These are phyloP conservation scores for Noctua comes DNA, from an alignment of 2,888 invertebrate species.

Conservation along the genomic window DNA sequence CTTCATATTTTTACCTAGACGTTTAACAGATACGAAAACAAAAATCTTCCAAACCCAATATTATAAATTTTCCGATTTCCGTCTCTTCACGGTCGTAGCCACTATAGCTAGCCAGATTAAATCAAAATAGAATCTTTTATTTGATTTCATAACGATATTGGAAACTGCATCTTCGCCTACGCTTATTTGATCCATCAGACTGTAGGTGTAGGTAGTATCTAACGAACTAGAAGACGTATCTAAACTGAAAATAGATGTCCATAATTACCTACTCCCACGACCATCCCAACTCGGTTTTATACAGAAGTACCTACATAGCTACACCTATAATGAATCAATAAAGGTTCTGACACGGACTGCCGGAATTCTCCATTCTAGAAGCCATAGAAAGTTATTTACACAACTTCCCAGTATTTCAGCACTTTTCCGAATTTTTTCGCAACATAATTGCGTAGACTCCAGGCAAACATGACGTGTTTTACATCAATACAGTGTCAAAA, in stretches of 20 bases:
- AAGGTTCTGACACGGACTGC: conserved; percentile 1
- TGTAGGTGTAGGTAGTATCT: not conserved
- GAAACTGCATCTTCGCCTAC: conserved; percentile 20
- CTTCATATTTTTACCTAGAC: conserved; percentile 21
- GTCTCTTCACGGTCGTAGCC: conserved; percentile 22
- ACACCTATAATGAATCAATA: conserved; percentile 42
- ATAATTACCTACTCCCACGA: conserved; percentile 29
- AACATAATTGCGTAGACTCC: conserved; percentile 7
- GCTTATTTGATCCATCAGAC: conserved; percentile 17
- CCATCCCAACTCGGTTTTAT: conserved; percentile 13
- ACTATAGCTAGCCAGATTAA: conserved; percentile 3
- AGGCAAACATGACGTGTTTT: conserved; percentile 34
- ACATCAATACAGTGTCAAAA: conserved; percentile 43
- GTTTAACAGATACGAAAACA: conserved; percentile 40
- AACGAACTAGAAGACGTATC: conserved; percentile 44
- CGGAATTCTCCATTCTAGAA: not conserved
- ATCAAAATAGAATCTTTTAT: conserved; percentile 43
- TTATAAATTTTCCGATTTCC: conserved; percentile 39
- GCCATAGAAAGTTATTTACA: not conserved
- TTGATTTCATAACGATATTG: conserved; percentile 13
- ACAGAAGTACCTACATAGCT: conserved; percentile 19
- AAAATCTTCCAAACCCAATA: conserved; percentile 34
- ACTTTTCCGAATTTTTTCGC: not conserved
- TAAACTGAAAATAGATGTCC: conserved; percentile 38
- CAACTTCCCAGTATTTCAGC: conserved; percentile 10